Base-by-base conservation (phyloP, 2,113 vertebrate species). In the Pycnonotus jocosus region DNA sequence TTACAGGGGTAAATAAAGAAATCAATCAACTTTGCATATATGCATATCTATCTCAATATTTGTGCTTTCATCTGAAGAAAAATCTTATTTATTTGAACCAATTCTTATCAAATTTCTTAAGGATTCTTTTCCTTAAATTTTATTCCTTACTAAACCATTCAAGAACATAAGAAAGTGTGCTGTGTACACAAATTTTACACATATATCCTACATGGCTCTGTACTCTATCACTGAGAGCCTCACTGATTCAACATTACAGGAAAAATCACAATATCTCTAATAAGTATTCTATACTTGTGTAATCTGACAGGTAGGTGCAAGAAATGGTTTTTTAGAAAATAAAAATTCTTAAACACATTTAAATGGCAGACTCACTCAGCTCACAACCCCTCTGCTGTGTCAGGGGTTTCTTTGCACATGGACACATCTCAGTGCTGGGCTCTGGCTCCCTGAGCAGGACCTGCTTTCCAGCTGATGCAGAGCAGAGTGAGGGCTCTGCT, bases 121-220 rank as follows among this genome's bases (percentile, higher is more conserved):
- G 21, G 4, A 2, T 6, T 23, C 38, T 4, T n/a, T 45, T 37
- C 8, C 15, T 51, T 54, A 9, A 22, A 38, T 57, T 44, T 85
- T 35, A 45, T 84, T 85, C 68, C 40, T 90, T 64, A 51, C 35
- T 4, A 72, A 40, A 45, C 11, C 7, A 28, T 22, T 60, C 25
- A 80, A 47, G 33, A 89, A 28, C 0, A 0, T n/a, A 33, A 79
- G 27, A 28, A 79, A 85, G 2, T 3, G 1, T 62, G 17, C 33
- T 77, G 21, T 22, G 22, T 30, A 21, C 30, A 42, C 33, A 66
- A 25, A n/a, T 33, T 35, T 31, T 3, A 21, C 15, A 16, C 1
- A 4, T 19, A 8, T 15, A 33, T 60, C 27, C 62, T 45, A 13
- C 23, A 27, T 11, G 7, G 14, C 14, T 35, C 4, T 48, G 9